Base-by-base conservation (phyloP, 2,113 vertebrate genomes). In the Meriones unguiculatus region DNA sequence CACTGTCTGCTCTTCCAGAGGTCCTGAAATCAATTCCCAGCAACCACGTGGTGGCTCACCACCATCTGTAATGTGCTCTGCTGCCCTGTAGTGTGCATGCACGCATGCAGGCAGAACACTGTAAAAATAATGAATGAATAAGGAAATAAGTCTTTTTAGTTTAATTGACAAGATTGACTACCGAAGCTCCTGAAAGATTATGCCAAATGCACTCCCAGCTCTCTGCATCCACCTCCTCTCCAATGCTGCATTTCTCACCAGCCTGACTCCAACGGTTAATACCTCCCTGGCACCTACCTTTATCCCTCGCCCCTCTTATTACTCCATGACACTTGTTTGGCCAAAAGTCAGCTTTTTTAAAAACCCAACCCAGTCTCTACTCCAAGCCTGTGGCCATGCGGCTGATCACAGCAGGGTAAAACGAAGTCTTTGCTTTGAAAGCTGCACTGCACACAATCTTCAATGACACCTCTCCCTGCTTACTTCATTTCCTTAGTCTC, bases 381-480 rank as follows among this genome's bases (percentile, higher is more conserved):
- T 92, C 17, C 35, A 41, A 95, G 13, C 46, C 86, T 50, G 41
- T 59, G 24, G 35, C 87, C 7, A 67, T 54, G 46, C 12, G 41
- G 52, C 52, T 72, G 25, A 52, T 67, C 30, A 25, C 0, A 1
- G 85, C 89, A 50, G 4, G 80, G 92, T 57, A 88, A 84, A 80
- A 85, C 52, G 52, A 80, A 92, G 91, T 57, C 30, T 89, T 82
- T 52, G 59, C 76, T 84, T 80, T 69, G 54, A 75, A 87, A 28
- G 22, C 92, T 4, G 28, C 64, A 70, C 54, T 67, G 90, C 25
- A n/a, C n/a, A n/a, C n/a, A 52, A 91, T 73, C 80, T 82, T 54
- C 17, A 77, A 78, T 8, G 46, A 93, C 72, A 78, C 62, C 81
- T 15, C 14, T 46, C 46, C 46, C 46, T 46, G 46, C 46, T 46